Evolutionary conservation across 1,140 invertebrate genomes (phyloP), one percentile per base, ranked within the genome.

Genomic region (Hycleus phaleratus): DNA sequence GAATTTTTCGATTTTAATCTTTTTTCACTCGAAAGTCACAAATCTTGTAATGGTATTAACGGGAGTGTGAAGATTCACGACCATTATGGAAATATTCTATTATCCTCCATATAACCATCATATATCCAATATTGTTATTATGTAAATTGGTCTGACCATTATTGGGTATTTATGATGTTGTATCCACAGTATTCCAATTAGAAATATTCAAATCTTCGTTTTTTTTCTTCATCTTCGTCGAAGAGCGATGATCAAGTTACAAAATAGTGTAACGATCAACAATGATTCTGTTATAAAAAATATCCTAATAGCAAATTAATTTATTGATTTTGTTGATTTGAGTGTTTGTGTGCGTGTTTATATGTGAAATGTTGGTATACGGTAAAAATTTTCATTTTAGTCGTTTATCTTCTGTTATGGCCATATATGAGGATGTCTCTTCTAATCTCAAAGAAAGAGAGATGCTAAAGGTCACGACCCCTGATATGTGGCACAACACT

Each of bases 401-500:
- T 40, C 38, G 42, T 50, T 12, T 38, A 50, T 50, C 49, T 50
- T 50, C 49, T 12, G 38, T 11, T 40, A 25, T 50, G 42, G 11
- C 38, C 49, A 38, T 40, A 38, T 50, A 50, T 24, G 49, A 50
- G 49, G 49, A 50, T 50, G 49, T 50, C 49, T 50, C 38, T 50
- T 32, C 38, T 25, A 39, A 40, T 40, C 42, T 50, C 7, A 40
- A 50, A 40, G 49, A 38, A 40, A 49, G 49, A 50, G 49, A 50
- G 25, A 25, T 40, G 49, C 49, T 50, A 50, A 50, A 50, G 49
- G 49, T 50, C 49, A 50, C 38, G 49, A 50, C 49, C 49, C 25
- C 49, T 50, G 26, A 38, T 50, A 50, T 50, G 49, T 50, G 49
- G 49, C 49, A 50, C 49, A 50, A 50, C 49, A 50, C 49, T 38